Conservation (phyloP, 2,888 invertebrate species). For the Mimumesa dahlbomi region DNA sequence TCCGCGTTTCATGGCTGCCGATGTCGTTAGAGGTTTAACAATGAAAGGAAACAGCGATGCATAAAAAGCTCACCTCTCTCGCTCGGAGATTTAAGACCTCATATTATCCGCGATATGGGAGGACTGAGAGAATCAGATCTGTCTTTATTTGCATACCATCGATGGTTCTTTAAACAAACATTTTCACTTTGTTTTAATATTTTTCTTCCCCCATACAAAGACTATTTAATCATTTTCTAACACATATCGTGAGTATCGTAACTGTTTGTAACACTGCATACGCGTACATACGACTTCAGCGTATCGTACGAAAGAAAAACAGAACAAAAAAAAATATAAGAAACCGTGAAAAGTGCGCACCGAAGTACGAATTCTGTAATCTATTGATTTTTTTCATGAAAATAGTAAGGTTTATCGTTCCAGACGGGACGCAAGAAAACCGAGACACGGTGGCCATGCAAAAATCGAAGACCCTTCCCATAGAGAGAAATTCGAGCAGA, state of each 20-base stretch:
- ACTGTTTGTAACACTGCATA: no score
- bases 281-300: no score
- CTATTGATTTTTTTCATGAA: neutral
- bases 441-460: slow-evolving; percentile 3
- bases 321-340: no score
- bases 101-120: slow-evolving; percentile 37
- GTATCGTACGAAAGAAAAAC: no score
- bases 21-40: slow-evolving; percentile 47
- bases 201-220: neutral
- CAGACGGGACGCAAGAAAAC: neutral
- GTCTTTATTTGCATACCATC: slow-evolving; percentile 52
- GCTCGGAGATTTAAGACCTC: slow-evolving; percentile 55
- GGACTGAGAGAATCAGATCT: slow-evolving; percentile 25
- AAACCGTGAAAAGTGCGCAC: no score
- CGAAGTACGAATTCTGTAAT: neutral
- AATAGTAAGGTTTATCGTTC: neutral
- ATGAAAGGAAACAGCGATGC: slow-evolving; percentile 27
- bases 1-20: slow-evolving; percentile 37
- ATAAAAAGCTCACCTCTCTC: neutral
- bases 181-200: slow-evolving; percentile 12
- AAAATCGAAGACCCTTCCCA: slow-evolving; percentile 35
- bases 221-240: neutral
- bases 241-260: no score
- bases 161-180: slow-evolving; percentile 45
- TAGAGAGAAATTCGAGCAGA: slow-evolving; percentile 42